A percentile compares a stretch with the other conserved stretches of the same genome.
Conservation (phyloP, 1,140 invertebrate genomes). For the Caerostris darwini region DNA sequence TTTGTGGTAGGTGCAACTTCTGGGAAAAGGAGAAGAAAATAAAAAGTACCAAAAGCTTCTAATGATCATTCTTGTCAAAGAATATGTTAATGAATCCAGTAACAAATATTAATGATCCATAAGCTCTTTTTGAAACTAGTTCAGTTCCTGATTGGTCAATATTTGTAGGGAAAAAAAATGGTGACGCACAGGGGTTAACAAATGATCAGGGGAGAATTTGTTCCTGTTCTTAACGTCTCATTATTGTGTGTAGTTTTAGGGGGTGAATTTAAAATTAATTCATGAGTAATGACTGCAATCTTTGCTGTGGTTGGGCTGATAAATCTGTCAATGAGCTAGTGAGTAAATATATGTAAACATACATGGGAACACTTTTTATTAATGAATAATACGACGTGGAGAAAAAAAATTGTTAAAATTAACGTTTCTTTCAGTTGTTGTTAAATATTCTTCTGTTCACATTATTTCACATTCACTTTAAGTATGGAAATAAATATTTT, state of each 20-base stretch:
- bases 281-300: conserved; percentile 47
- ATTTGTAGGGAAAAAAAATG: background rate
- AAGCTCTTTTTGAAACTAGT: conserved; percentile 27
- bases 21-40: background rate
- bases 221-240: background rate
- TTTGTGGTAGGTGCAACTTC: background rate
- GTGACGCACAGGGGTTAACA: background rate
- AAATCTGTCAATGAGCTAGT: background rate
- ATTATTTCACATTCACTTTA: too few relatives aligned
- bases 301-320: conserved; percentile 29
- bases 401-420: too few relatives aligned
- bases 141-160: background rate
- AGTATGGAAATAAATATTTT: too few relatives aligned
- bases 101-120: conserved; percentile 52
- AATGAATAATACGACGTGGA: too few relatives aligned
- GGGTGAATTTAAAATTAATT: conserved; percentile 57
- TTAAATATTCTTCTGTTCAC: too few relatives aligned
- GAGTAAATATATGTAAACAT: background rate
- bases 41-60: background rate
- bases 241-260: conserved; percentile 25
- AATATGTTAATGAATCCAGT: conserved; percentile 59
- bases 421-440: too few relatives aligned
- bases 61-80: conserved; percentile 59
- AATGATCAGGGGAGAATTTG: background rate
- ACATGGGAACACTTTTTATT: too few relatives aligned